Percentiles rank a stretch among this genome's conserved stretches.
Evolutionary conservation across 2,113 vertebrate species (phyloP).

Genomic region (Hydrochoerus hydrochaeris): DNA sequence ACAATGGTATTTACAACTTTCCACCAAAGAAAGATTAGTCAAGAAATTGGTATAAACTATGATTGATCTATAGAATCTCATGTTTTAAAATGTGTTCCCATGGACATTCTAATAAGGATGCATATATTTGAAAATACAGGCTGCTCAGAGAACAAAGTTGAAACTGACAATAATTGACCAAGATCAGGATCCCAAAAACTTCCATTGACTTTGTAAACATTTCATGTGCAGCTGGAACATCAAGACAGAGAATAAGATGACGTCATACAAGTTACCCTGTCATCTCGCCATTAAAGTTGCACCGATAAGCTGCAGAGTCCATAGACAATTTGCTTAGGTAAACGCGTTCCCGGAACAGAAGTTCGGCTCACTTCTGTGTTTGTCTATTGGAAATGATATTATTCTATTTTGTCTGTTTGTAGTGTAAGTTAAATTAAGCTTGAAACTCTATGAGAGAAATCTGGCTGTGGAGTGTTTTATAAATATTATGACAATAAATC

Average conservation of each 20-base stretch:
- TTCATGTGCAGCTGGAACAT: neutral
- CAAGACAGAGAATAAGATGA: neutral
- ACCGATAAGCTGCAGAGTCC: neutral
- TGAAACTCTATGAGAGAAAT: slow-evolving; percentile 79
- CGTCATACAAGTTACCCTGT: neutral
- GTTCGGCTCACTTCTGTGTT: slow-evolving; percentile 56
- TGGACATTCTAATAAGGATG: neutral
- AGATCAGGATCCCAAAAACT: accelerated
- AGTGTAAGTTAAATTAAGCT: slow-evolving; percentile 82
- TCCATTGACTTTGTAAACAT: neutral
- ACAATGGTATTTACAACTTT: neutral
- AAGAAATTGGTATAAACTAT: neutral
- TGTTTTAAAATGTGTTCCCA: neutral
- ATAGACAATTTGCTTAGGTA: slow-evolving; percentile 65
- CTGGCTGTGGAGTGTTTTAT: slow-evolving; percentile 72
- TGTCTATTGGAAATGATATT: slow-evolving; percentile 54
- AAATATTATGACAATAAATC: slow-evolving; percentile 74
- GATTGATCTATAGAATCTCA: neutral
- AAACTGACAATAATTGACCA: neutral
- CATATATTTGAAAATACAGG: neutral
- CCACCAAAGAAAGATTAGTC: neutral
- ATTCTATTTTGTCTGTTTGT: slow-evolving; percentile 70
- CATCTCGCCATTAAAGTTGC: slow-evolving; percentile 35
- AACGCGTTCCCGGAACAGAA: slow-evolving; percentile 53
- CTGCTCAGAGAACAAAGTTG: neutral